Base-by-base conservation (phyloP, 2,888 invertebrate genomes). In the Caenorhabditis wallacei region DNA sequence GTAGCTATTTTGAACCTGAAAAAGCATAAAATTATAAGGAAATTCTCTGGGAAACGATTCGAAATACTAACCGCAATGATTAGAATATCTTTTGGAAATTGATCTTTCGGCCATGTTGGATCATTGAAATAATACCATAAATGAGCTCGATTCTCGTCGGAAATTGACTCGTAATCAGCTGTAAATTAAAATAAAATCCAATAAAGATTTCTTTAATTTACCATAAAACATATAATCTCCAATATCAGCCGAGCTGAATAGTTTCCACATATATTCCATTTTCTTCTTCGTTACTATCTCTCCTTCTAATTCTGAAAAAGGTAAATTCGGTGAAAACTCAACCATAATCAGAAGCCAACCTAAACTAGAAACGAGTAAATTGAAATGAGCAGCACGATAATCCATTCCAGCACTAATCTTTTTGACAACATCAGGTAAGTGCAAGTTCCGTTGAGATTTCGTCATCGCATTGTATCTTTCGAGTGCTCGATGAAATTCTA, bases 71-170 rank as follows among this genome's bases (percentile, higher is more conserved):
- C 61, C 48, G 35, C 53, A 7, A 35, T 40, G 4, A 40, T 16
- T 13, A 24, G 8, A 30, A 80, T 71, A 46, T 71, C 78, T 16
- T 69, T 71, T 30, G 82, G 82, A 48, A 74, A 83, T 2, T 61
- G 54, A 22, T 69, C 56, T 70, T 72, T 76, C 24, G 68, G 68
- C 84, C 84, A 84, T 10, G 48, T 48, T 20, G 63, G 69, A 48
- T 80, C 71, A 22, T 86, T 37, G 70, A 86, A 86, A 57, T 82
- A 86, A 43, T 82, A 68, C 85, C 85, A 86, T 20, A 86, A 24
- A 59, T 84, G 71, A 2, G 71, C 84, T 11, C 72, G 53, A 40
- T 86, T 78, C 43, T 84, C 85, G n/a, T 86, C 82, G 0, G 8
- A 18, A 3, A 80, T 46, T 0, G 63, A 40, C 10, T 82, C 74